These are phyloP conservation scores for Hydrozoanthus tunicans DNA, from an alignment of 64 coral and sea anemone species.

Conservation along the genomic window DNA sequence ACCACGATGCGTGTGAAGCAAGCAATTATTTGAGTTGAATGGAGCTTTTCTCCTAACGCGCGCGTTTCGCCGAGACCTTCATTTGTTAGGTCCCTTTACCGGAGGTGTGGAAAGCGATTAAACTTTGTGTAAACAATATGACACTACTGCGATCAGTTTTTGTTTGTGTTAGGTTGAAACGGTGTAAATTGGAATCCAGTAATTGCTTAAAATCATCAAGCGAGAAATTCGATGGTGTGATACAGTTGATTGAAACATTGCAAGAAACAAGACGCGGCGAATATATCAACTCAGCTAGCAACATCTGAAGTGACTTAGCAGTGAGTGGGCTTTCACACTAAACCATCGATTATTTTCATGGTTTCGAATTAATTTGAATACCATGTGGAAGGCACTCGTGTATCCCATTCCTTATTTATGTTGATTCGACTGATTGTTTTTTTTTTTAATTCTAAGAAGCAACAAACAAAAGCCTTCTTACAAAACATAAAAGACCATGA, in stretches of 20 bases:
- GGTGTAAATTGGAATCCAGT: constrained; percentile 51
- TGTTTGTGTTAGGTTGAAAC: constrained; percentile 42
- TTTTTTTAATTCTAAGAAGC: not conserved
- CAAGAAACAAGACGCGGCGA: not conserved
- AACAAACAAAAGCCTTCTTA: not conserved
- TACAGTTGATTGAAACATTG: not conserved
- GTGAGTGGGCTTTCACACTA: not conserved
- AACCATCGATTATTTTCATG: not conserved
- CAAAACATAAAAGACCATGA: not conserved
- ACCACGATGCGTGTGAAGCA: not conserved
- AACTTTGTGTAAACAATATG: constrained; percentile 60
- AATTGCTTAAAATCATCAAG: constrained; percentile 34
- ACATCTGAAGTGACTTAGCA: constrained; percentile 6
- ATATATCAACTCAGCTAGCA: not conserved
- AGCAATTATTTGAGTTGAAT: constrained; percentile 20
- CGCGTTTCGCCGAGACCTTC: not conserved
- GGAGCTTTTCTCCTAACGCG: constrained; percentile 2
- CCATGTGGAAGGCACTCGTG: constrained; percentile 23
- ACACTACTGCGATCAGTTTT: constrained; percentile 29
- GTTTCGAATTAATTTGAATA: constrained; percentile 45
- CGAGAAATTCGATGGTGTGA: constrained; percentile 9
- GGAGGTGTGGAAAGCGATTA: constrained; percentile 66
- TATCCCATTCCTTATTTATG: not conserved
- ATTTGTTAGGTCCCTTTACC: constrained; percentile 4
- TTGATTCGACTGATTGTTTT: constrained; percentile 33